phyloP scores from a whole-genome alignment of 1,140 invertebrate genomes.

The Sinella curviseta region DNA sequence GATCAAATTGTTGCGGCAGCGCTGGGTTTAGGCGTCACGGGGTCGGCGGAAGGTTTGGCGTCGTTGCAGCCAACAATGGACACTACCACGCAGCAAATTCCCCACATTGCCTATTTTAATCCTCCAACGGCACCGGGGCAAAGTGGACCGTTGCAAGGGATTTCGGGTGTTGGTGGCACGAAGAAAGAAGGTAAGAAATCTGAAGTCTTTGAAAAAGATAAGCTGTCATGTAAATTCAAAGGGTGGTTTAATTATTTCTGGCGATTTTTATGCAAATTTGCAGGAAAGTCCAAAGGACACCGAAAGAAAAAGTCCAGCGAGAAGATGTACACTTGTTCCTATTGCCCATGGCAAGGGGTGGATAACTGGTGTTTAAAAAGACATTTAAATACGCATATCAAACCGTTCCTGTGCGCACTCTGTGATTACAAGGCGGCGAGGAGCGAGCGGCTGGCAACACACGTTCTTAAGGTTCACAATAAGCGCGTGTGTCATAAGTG shows the following conservation, averaged over 20 bases:
- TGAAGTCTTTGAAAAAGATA: too few species aligned
- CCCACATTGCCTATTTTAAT: constrained; percentile 48
- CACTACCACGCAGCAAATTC: constrained; percentile 40
- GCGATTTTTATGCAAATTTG: constrained; percentile 7
- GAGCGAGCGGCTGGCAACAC: constrained; percentile 79
- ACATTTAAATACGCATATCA: constrained; percentile 87
- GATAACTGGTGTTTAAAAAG: constrained; percentile 90
- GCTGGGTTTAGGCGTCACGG: too few species aligned
- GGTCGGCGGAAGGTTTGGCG: too few species aligned
- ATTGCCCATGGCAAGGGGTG: constrained; percentile 84
- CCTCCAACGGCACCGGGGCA: constrained; percentile 40
- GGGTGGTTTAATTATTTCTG: neutral
- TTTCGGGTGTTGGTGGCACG: constrained; percentile 46
- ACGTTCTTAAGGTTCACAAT: constrained; percentile 86
- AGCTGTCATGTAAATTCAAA: too few species aligned
- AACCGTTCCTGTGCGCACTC: constrained; percentile 81
- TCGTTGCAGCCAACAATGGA: too few species aligned
- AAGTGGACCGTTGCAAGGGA: constrained; percentile 43
- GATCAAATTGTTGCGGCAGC: constrained; percentile 33
- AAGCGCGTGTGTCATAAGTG: constrained; percentile 84
- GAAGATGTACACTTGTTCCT: constrained; percentile 75
- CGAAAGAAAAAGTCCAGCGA: constrained; percentile 57
- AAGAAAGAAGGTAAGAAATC: constrained; percentile 46
- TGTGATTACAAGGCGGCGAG: constrained; percentile 89
- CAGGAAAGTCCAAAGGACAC: constrained; percentile 56